phyloP scores from a whole-genome alignment of 2,113 vertebrate genomes.

The Hyaena hyaena region DNA sequence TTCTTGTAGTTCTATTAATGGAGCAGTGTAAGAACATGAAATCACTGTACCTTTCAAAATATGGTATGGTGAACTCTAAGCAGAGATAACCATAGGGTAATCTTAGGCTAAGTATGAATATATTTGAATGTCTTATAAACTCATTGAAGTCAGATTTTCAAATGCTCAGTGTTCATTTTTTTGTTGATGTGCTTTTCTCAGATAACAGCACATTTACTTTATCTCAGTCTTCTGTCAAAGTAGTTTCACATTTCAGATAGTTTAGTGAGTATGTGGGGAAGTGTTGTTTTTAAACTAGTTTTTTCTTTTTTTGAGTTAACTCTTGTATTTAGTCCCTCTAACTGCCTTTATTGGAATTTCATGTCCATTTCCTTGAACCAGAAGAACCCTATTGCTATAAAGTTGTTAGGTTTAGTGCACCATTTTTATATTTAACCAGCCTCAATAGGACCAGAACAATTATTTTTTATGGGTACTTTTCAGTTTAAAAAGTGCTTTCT shows the following conservation, averaged over 20 bases:
- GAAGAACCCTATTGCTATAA: background rate
- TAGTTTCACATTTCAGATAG: background rate
- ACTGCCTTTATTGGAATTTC: background rate
- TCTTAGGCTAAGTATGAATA: background rate
- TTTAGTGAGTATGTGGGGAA: background rate
- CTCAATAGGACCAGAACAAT: background rate
- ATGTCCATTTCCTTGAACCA: background rate
- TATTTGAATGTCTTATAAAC: background rate
- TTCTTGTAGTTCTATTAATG: background rate
- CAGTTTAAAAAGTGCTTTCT: background rate
- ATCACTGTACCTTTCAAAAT: background rate
- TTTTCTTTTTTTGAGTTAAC: constrained; percentile 3
- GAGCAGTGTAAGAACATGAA: background rate
- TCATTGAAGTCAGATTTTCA: background rate
- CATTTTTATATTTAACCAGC: background rate
- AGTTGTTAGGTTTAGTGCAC: background rate
- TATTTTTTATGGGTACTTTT: background rate
- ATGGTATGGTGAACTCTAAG: background rate
- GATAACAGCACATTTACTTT: background rate
- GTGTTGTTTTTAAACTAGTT: constrained; percentile 30
- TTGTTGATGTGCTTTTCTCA: background rate
- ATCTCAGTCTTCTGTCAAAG: background rate
- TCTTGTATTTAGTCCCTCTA: background rate
- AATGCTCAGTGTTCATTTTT: background rate
- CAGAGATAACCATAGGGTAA: background rate